Evolutionary conservation across 1,140 invertebrate genomes (phyloP).

Genomic region (Zaprionus kolodkinae): DNA sequence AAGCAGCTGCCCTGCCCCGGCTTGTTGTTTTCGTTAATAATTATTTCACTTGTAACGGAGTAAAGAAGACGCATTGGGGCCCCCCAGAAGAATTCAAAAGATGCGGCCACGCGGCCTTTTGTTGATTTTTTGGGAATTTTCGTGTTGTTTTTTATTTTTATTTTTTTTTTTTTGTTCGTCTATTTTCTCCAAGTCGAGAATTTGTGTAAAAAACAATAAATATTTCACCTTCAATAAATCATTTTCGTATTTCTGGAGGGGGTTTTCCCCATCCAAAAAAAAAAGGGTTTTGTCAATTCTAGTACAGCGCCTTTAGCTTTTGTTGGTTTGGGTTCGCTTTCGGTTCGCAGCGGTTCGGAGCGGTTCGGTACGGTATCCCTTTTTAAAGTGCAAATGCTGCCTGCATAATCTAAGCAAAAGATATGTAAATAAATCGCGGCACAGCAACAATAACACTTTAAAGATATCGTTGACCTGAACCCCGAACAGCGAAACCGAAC

Average conservation of each 20-base stretch:
- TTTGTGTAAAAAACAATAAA: constrained; percentile 81
- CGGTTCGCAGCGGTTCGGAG: neutral
- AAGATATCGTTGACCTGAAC: constrained; percentile 11
- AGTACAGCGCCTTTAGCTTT: neutral
- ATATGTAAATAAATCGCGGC: constrained; percentile 33
- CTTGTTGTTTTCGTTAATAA: constrained; percentile 72
- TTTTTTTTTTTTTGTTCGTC: no score
- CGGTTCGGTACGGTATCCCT: neutral
- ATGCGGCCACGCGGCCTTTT: constrained; percentile 63
- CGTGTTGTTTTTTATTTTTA: no score
- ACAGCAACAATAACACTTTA: constrained; percentile 21
- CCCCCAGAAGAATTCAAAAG: constrained; percentile 71
- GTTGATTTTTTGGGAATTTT: constrained; percentile 48
- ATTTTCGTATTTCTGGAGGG: constrained; percentile 61
- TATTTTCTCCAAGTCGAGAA: constrained; percentile 31
- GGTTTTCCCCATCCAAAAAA: constrained; percentile 31
- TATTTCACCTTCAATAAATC: constrained; percentile 84
- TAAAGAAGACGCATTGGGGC: constrained; percentile 23
- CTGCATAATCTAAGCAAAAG: constrained; percentile 44
- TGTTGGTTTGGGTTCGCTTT: constrained; percentile 35
- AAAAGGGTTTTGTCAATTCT: constrained; percentile 25
- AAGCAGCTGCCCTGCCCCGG: constrained; percentile 42
- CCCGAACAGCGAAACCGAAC: neutral
- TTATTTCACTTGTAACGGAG: constrained; percentile 67
- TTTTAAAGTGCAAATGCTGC: constrained; percentile 33